These are phyloP conservation scores for Sebastes hubbsi DNA, from an alignment of 2,797 vertebrate species.

Conservation along the genomic window DNA sequence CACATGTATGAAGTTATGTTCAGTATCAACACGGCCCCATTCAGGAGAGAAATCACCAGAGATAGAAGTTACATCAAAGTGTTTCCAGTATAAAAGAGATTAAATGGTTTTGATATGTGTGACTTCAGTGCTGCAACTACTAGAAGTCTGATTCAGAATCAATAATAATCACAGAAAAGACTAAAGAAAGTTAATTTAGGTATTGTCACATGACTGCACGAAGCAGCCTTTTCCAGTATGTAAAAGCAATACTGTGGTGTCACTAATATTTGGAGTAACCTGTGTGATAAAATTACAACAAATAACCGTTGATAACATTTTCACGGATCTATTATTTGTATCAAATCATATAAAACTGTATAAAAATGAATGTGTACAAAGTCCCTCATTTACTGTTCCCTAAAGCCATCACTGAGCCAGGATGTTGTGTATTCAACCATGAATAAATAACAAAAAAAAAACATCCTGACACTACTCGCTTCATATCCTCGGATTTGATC, in stretches of 20 bases:
- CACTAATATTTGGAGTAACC: background rate
- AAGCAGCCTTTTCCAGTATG: conserved; percentile 18
- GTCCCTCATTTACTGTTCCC: conserved; percentile 71
- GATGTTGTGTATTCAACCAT: conserved; percentile 47
- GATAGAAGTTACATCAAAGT: background rate
- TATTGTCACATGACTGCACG: conserved; percentile 1
- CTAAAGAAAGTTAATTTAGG: background rate
- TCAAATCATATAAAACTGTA: conserved; percentile 58
- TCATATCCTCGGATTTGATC: conserved; percentile 40
- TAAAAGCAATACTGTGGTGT: conserved; percentile 38
- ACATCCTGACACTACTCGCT: conserved; percentile 22
- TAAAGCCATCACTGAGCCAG: conserved; percentile 42
- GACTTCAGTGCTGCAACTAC: conserved; percentile 4
- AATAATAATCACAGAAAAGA: conserved; percentile 5
- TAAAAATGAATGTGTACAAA: conserved; percentile 59
- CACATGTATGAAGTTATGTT: conserved; percentile 12
- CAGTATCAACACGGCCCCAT: conserved; percentile 48
- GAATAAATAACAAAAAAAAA: conserved; percentile 71
- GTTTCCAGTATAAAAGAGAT: conserved; percentile 31
- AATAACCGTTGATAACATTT: background rate
- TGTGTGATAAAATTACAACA: background rate
- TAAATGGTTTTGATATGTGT: conserved; percentile 9
- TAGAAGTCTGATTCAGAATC: conserved; percentile 1
- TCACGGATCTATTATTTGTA: conserved; percentile 19
- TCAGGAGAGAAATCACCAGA: conserved; percentile 2